These are phyloP conservation scores for Amazona vittata DNA, from an alignment of 2,113 vertebrate genomes.

Conservation along the genomic window DNA sequence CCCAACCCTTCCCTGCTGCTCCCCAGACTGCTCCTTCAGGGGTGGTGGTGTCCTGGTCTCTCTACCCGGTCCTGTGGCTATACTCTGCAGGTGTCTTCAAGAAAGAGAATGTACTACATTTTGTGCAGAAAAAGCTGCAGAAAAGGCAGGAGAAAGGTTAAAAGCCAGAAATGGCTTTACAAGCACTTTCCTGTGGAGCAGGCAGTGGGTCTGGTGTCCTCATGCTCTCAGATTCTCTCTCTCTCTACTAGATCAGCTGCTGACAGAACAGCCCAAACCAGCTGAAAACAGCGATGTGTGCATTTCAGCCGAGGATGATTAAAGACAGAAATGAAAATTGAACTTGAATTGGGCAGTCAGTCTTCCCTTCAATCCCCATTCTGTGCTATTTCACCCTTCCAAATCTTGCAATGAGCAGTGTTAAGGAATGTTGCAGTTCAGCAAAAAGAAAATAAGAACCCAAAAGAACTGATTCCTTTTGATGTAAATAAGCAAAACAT, in stretches of 20 bases:
- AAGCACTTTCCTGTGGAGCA: not conserved
- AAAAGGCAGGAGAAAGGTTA: not conserved
- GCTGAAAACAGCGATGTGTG: not conserved
- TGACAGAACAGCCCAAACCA: not conserved
- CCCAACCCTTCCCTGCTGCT: not conserved
- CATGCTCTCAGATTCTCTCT: not conserved
- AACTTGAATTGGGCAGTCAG: not conserved
- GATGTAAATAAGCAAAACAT: not conserved
- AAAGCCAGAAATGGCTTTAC: not conserved
- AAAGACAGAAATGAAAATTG: constrained; percentile 5
- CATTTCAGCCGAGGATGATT: not conserved
- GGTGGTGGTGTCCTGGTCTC: accelerated
- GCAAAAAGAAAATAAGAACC: not conserved
- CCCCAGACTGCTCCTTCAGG: not conserved
- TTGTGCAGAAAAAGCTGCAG: not conserved
- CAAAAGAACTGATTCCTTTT: not conserved
- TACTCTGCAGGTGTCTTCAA: not conserved
- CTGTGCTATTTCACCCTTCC: not conserved
- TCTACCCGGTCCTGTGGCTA: not conserved
- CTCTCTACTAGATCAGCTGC: not conserved
- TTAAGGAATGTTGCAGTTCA: not conserved
- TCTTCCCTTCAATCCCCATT: not conserved
- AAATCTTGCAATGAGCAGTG: not conserved
- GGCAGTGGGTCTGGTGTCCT: not conserved
- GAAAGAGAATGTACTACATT: not conserved